A percentile compares a stretch with the other conserved stretches of the same genome.
These are phyloP conservation scores for Leucozona laternaria DNA, from an alignment of 2,888 invertebrate species.

Conservation along the genomic window DNA sequence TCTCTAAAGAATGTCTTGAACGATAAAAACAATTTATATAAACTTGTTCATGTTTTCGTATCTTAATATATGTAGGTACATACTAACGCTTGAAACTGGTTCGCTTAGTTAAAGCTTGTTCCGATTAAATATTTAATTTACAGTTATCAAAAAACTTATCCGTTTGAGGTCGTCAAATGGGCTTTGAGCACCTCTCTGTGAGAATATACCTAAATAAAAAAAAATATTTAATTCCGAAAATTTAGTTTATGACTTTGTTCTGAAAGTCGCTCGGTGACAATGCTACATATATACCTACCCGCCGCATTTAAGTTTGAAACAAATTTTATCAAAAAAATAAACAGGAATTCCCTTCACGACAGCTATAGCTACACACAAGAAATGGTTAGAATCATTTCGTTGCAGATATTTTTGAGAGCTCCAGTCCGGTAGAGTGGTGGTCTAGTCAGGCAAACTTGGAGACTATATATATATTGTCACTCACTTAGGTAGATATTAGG, in stretches of 20 bases:
- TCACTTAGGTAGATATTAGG: too few species aligned
- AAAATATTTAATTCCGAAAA: not conserved
- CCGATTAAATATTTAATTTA: constrained; percentile 56
- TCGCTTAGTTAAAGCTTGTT: constrained; percentile 55
- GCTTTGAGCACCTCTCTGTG: not conserved
- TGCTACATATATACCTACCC: not conserved
- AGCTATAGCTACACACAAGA: not conserved
- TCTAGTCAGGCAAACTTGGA: constrained; percentile 32
- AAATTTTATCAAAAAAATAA: constrained; percentile 4
- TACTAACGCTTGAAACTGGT: constrained; percentile 49
- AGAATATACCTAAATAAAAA: constrained; percentile 8
- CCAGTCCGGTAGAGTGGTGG: constrained; percentile 50
- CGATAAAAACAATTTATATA: constrained; percentile 12
- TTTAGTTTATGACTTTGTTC: constrained; percentile 4
- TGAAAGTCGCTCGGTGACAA: not conserved
- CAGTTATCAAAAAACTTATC: constrained; percentile 57
- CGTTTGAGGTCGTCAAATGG: constrained; percentile 47
- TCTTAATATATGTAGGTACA: not conserved
- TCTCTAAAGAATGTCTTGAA: constrained; percentile 5
- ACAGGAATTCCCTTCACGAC: constrained; percentile 55
- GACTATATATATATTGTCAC: too few species aligned
- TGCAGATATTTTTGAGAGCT: constrained; percentile 47
- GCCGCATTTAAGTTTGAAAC: not conserved
- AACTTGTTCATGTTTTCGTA: constrained; percentile 41
- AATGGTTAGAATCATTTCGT: constrained; percentile 43